Evolutionary conservation across 1,140 invertebrate genomes (phyloP).

Genomic region (Apis florea): DNA sequence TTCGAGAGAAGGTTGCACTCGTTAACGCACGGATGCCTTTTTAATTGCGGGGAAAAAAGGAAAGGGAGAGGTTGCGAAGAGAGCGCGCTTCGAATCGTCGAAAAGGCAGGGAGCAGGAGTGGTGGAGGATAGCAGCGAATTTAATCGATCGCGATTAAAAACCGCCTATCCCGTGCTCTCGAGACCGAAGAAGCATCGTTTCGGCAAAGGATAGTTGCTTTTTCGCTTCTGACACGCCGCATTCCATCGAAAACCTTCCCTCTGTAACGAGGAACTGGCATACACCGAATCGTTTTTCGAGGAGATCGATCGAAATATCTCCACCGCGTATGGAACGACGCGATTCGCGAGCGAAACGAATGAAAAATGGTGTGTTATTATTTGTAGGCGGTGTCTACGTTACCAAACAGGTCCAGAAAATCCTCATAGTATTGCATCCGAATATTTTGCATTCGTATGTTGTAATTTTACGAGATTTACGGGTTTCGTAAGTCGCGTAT

Average conservation of each 20-base stretch:
- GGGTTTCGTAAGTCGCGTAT: background rate
- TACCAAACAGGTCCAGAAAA: slow-evolving; percentile 39
- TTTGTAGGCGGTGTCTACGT: background rate
- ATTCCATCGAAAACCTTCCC: background rate
- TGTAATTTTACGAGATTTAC: background rate
- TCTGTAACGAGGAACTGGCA: too few relatives aligned
- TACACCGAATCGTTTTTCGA: too few relatives aligned
- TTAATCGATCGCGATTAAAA: slow-evolving; percentile 26
- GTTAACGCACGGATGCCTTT: slow-evolving; percentile 53
- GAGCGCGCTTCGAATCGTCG: slow-evolving; percentile 28
- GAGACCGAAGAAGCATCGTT: background rate
- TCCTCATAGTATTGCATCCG: slow-evolving; percentile 7
- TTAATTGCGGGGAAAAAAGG: slow-evolving; percentile 50
- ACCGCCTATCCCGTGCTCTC: background rate
- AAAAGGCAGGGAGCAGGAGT: slow-evolving; percentile 23
- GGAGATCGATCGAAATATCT: background rate
- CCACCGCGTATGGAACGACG: background rate
- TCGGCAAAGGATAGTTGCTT: background rate
- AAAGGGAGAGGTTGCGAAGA: background rate
- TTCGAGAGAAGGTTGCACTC: slow-evolving; percentile 19
- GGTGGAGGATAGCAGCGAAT: slow-evolving; percentile 1
- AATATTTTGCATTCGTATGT: too few relatives aligned
- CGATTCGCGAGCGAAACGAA: background rate
- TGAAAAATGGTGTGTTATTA: background rate
- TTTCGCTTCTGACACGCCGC: background rate